Conservation (phyloP, 1,140 invertebrate species). For the Chrysomallon squamiferum region DNA sequence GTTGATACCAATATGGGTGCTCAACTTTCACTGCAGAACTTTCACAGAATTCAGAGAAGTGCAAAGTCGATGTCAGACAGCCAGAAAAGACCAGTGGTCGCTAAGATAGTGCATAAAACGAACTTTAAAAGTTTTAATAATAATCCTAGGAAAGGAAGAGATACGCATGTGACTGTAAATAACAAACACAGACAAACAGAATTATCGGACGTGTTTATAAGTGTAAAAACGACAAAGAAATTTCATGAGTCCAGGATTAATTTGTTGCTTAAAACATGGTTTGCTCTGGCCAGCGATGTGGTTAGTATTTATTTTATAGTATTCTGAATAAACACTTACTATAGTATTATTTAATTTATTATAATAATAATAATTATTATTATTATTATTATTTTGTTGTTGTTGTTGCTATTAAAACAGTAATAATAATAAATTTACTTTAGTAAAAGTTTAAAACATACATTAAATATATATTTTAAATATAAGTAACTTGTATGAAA, state of each 20-base stretch:
- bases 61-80: slow-evolving; percentile 8
- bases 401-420: too few relatives aligned
- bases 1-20: slow-evolving; percentile 1
- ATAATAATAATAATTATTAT: too few relatives aligned
- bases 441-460: too few relatives aligned
- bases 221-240: slow-evolving; percentile 90
- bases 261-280: slow-evolving; percentile 90
- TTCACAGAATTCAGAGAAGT: slow-evolving; percentile 17
- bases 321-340: too few relatives aligned
- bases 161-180: not conserved
- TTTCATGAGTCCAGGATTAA: slow-evolving; percentile 84
- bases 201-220: slow-evolving; percentile 88
- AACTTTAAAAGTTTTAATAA: too few relatives aligned
- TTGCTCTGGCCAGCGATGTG: slow-evolving; percentile 18
- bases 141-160: not conserved
- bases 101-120: not conserved
- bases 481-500: too few relatives aligned
- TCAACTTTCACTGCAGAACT: not conserved
- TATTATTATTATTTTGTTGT: too few relatives aligned
- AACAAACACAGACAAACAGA: slow-evolving; percentile 19
- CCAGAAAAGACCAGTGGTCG: not conserved
- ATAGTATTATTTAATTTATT: too few relatives aligned
- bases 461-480: too few relatives aligned
- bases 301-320: slow-evolving; percentile 13
- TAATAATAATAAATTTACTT: too few relatives aligned